Conservation (phyloP, 2,797 vertebrate species). For the Lagodon rhomboides region DNA sequence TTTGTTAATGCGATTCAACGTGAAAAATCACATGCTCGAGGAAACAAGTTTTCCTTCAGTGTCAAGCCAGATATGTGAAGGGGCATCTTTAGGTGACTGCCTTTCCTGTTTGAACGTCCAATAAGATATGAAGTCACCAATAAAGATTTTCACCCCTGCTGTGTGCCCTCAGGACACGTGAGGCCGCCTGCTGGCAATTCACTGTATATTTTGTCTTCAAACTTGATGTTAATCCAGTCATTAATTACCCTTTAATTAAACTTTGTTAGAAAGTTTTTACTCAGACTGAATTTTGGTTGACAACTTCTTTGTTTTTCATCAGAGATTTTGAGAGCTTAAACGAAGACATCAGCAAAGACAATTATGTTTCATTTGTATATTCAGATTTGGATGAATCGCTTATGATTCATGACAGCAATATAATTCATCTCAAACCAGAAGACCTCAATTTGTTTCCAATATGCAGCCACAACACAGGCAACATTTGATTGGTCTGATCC, state of each 20-base stretch:
- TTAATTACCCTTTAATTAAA: neutral
- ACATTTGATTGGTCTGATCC: neutral
- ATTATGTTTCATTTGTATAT: neutral
- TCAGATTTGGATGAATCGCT: neutral
- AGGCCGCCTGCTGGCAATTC: neutral
- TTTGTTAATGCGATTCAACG: neutral
- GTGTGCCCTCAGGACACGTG: neutral
- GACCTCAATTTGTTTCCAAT: neutral
- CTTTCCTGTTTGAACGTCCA: neutral
- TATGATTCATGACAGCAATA: neutral
- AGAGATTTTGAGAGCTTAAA: neutral
- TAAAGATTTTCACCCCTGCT: neutral
- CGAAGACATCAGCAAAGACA: neutral
- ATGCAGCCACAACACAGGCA: neutral
- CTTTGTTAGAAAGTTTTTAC: neutral
- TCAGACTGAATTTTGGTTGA: neutral
- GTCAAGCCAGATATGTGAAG: neutral
- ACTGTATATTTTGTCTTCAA: neutral
- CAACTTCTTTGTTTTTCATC: slow-evolving; percentile 2
- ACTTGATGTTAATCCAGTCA: neutral
- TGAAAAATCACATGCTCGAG: slow-evolving; percentile 18
- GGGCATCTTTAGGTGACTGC: neutral
- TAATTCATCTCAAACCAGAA: neutral
- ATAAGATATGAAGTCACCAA: neutral
- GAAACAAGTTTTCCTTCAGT: neutral